Conservation (phyloP, 2,888 invertebrate genomes). For the Dolichomitus sp. region DNA sequence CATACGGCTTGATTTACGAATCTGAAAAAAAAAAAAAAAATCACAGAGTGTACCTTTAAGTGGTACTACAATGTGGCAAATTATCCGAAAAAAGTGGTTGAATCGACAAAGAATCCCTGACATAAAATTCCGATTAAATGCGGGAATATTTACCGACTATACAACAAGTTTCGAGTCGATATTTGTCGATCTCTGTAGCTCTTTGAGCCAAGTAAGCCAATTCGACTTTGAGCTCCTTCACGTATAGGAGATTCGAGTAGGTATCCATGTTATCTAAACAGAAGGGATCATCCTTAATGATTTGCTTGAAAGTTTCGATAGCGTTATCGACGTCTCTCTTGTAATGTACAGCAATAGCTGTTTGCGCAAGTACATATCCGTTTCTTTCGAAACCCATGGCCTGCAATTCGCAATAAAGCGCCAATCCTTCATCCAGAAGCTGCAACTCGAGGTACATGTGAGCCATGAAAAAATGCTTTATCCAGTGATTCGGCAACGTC, state of each 20-base stretch:
- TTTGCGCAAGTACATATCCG: conserved; percentile 96
- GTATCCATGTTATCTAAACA: conserved; percentile 98
- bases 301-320: conserved; percentile 93
- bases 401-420: conserved; percentile 92
- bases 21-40: too few species aligned
- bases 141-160: conserved; percentile 92
- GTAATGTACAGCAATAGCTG: conserved; percentile 97
- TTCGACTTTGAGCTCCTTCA: conserved; percentile 96
- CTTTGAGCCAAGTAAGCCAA: conserved; percentile 97
- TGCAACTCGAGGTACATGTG: conserved; percentile 96
- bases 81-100: too few species aligned
- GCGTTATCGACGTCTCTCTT: conserved; percentile 97
- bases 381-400: conserved; percentile 94
- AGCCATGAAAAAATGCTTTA: conserved; percentile 96
- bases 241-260: conserved; percentile 98
- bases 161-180: conserved; percentile 98
- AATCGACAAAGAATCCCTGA: too few species aligned
- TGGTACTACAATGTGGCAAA: too few species aligned
- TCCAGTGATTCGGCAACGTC: conserved; percentile 96
- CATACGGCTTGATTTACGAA: too few species aligned
- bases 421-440: conserved; percentile 95
- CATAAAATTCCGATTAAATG: not conserved
- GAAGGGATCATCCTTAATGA: conserved; percentile 96
- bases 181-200: conserved; percentile 98
- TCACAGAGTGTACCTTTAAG: too few species aligned